These are phyloP conservation scores for Aspidiotus rigidus DNA, from an alignment of 2,888 invertebrate genomes.

Conservation along the genomic window DNA sequence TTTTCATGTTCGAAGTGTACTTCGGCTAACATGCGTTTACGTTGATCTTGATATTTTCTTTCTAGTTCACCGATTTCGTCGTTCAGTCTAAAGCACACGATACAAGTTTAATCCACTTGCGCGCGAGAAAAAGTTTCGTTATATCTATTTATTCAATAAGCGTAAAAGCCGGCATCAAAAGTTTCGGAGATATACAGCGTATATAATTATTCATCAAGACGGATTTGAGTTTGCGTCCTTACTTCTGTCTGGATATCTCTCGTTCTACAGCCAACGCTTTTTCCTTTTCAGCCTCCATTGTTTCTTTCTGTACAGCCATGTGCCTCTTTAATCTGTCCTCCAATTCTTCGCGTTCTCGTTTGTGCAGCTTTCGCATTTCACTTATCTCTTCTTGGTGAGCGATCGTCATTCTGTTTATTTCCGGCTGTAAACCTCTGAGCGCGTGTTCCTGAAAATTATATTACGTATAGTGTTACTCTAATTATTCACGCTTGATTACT, in stretches of 20 bases:
- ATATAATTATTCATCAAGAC: too few relatives aligned
- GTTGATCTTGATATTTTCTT: slow-evolving; percentile 49
- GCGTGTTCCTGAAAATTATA: slow-evolving; percentile 57
- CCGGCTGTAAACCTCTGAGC: slow-evolving; percentile 77
- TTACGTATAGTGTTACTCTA: not conserved
- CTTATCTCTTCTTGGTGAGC: slow-evolving; percentile 59
- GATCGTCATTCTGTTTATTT: slow-evolving; percentile 67
- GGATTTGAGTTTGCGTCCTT: slow-evolving; percentile 16
- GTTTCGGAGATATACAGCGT: too few relatives aligned
- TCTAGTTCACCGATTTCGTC: slow-evolving; percentile 51
- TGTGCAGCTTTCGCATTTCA: slow-evolving; percentile 58
- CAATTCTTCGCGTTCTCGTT: slow-evolving; percentile 56
- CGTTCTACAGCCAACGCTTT: slow-evolving; percentile 54
- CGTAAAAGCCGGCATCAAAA: too few relatives aligned
- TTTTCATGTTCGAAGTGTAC: slow-evolving; percentile 45
- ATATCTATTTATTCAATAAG: too few relatives aligned
- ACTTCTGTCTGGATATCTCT: slow-evolving; percentile 51
- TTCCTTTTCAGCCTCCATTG: slow-evolving; percentile 55
- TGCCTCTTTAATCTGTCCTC: slow-evolving; percentile 53
- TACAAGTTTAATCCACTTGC: not conserved
- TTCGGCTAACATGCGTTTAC: slow-evolving; percentile 47
- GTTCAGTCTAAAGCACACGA: slow-evolving; percentile 44
- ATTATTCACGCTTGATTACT: too few relatives aligned
- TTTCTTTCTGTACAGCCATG: slow-evolving; percentile 52
- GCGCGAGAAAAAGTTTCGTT: too few relatives aligned